These are phyloP conservation scores for Patella depressa DNA, from an alignment of 2,888 invertebrate species.

Conservation along the genomic window DNA sequence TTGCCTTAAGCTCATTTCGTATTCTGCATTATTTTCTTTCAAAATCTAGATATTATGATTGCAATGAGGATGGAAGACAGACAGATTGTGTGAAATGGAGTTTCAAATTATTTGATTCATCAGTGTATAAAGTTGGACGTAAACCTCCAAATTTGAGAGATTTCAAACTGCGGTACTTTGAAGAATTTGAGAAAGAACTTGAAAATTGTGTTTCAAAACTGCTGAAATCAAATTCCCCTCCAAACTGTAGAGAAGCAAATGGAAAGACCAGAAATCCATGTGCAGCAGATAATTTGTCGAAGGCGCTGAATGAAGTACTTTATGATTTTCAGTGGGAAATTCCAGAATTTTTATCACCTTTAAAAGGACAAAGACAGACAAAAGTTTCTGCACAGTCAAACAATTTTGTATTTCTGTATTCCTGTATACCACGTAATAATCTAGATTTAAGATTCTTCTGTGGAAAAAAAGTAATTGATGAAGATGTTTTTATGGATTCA, in stretches of 20 bases:
- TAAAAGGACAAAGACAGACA: conserved; percentile 37
- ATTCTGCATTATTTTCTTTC: conserved; percentile 44
- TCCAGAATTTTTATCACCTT: conserved; percentile 56
- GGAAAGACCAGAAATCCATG: conserved; percentile 16
- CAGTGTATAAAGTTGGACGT: conserved; percentile 33
- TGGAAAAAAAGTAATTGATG: conserved; percentile 58
- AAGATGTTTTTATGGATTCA: conserved; percentile 57
- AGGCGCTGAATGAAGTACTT: conserved; percentile 54
- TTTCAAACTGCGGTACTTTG: conserved; percentile 55
- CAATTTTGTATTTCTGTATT: conserved; percentile 53
- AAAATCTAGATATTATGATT: conserved; percentile 26
- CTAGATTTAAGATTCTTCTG: conserved; percentile 47
- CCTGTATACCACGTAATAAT: conserved; percentile 47
- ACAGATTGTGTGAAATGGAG: conserved; percentile 53
- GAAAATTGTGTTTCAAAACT: conserved; percentile 37
- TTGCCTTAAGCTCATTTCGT: conserved; percentile 50
- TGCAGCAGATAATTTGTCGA: conserved; percentile 43
- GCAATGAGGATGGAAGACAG: conserved; percentile 28
- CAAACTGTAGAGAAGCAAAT: background rate
- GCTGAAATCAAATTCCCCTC: conserved; percentile 6
- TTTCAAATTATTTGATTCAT: conserved; percentile 56
- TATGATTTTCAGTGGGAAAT: conserved; percentile 61
- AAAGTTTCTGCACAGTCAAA: background rate
- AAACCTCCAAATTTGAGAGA: conserved; percentile 47
- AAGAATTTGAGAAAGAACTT: conserved; percentile 59